Percentiles rank a stretch among this genome's conserved stretches.
These are phyloP conservation scores for Sycobia sp. DNA, from an alignment of 1,140 invertebrate genomes.

Conservation along the genomic window DNA sequence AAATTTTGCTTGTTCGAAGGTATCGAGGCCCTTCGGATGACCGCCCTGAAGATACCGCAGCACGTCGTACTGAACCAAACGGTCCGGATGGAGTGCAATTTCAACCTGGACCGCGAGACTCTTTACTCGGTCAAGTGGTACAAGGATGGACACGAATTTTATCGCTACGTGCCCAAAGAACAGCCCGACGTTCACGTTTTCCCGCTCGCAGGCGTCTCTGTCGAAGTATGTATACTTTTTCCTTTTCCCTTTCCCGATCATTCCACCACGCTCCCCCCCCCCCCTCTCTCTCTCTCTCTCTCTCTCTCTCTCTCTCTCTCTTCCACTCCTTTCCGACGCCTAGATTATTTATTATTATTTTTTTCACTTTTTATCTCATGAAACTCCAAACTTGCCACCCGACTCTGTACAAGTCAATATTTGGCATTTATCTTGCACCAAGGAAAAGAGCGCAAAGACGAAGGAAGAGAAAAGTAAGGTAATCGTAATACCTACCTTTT, in stretches of 20 bases:
- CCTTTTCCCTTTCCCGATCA: neutral
- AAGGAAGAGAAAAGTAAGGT: too few relatives aligned
- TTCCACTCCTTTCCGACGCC: too few relatives aligned
- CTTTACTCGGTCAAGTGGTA: conserved; percentile 84
- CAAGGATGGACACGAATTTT: conserved; percentile 77
- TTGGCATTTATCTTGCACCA: too few relatives aligned
- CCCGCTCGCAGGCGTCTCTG: conserved; percentile 75
- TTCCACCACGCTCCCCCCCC: neutral
- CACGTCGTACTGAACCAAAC: conserved; percentile 72
- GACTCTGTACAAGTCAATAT: too few relatives aligned
- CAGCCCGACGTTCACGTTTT: conserved; percentile 76
- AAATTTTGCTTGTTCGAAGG: conserved; percentile 40
- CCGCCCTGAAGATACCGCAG: conserved; percentile 71
- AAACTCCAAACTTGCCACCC: too few relatives aligned
- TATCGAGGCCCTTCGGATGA: conserved; percentile 63
- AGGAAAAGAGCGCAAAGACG: too few relatives aligned
- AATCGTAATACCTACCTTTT: too few relatives aligned
- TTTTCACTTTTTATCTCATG: too few relatives aligned
- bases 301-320: too few relatives aligned
- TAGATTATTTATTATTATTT: too few relatives aligned
- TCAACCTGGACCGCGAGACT: conserved; percentile 74
- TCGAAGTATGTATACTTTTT: conserved; percentile 73
- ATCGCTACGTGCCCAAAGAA: conserved; percentile 70
- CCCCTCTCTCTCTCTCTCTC: neutral
- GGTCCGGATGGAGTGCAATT: conserved; percentile 76